A percentile compares a stretch with the other conserved stretches of the same genome.
phyloP scores from a whole-genome alignment of 30 jellyfish, hydroid and myxozoan species.

The Aurelia sp. region DNA sequence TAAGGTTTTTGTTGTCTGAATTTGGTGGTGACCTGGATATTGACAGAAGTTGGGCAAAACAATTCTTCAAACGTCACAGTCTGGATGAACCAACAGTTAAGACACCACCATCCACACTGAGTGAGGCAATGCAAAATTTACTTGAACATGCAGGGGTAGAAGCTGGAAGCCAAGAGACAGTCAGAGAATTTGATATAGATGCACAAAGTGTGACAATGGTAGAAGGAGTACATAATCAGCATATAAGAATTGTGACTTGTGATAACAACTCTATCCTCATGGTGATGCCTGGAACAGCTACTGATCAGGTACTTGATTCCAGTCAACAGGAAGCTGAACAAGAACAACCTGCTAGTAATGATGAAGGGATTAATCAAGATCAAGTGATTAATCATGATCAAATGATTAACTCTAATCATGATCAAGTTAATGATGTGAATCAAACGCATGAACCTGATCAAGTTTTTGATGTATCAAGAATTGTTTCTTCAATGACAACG shows the following conservation, averaged over 20 bases:
- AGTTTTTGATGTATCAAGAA: too few relatives aligned
- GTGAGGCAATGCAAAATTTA: too few relatives aligned
- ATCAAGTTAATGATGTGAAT: too few relatives aligned
- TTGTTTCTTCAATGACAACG: too few relatives aligned
- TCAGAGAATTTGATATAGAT: slow-evolving; percentile 1
- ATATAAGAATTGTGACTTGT: not conserved
- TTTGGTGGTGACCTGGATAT: slow-evolving; percentile 53
- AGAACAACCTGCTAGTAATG: too few relatives aligned
- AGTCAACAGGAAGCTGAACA: too few relatives aligned
- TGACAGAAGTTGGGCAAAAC: slow-evolving; percentile 54
- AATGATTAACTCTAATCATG: too few relatives aligned
- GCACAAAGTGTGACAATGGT: not conserved
- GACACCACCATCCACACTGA: too few relatives aligned
- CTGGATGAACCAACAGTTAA: not conserved
- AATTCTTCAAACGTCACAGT: slow-evolving; percentile 2
- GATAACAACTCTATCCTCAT: not conserved
- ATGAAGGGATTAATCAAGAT: too few relatives aligned
- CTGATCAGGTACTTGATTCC: not conserved
- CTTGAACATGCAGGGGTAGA: not conserved
- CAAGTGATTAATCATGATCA: too few relatives aligned
- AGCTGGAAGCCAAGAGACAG: not conserved
- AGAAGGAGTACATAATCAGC: not conserved
- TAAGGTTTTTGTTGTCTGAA: slow-evolving; percentile 42
- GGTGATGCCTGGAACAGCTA: not conserved
- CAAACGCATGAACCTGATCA: too few relatives aligned